phyloP scores from a whole-genome alignment of 2,797 vertebrate genomes.

The Chelon auratus region DNA sequence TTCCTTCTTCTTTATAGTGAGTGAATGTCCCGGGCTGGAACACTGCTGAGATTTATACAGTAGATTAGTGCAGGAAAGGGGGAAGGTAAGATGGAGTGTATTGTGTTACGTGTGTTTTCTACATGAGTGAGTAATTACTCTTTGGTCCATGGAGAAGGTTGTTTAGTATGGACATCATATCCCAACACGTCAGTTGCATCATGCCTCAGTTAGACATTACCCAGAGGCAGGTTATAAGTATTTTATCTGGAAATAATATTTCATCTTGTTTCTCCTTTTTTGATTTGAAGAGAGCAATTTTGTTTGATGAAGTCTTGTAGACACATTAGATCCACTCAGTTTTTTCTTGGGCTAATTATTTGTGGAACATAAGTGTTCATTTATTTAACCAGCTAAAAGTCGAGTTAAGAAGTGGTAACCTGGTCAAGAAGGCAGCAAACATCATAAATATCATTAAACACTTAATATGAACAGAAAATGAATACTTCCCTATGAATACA shows the following conservation, averaged over 20 bases:
- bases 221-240: slow-evolving; percentile 18
- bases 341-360: background rate
- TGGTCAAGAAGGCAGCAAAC: too few species aligned
- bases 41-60: slow-evolving; percentile 21
- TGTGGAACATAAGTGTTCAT: background rate
- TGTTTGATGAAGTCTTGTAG: background rate
- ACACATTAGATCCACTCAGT: background rate
- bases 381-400: too few species aligned
- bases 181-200: slow-evolving; percentile 14
- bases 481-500: too few species aligned
- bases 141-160: slow-evolving; percentile 4
- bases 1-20: slow-evolving; percentile 24
- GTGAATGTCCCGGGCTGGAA: slow-evolving; percentile 16
- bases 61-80: slow-evolving; percentile 25
- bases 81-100: slow-evolving; percentile 23
- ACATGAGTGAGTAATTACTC: slow-evolving; percentile 18
- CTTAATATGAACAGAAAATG: too few species aligned
- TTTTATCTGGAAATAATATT: slow-evolving; percentile 23
- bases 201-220: slow-evolving; percentile 4
- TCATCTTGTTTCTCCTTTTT: background rate
- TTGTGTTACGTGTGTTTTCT: slow-evolving; percentile 23
- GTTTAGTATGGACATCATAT: slow-evolving; percentile 24
- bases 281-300: background rate
- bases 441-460: too few species aligned
- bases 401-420: too few species aligned